Evolutionary conservation across 2,113 vertebrate species (phyloP).

Genomic region (human): DNA sequence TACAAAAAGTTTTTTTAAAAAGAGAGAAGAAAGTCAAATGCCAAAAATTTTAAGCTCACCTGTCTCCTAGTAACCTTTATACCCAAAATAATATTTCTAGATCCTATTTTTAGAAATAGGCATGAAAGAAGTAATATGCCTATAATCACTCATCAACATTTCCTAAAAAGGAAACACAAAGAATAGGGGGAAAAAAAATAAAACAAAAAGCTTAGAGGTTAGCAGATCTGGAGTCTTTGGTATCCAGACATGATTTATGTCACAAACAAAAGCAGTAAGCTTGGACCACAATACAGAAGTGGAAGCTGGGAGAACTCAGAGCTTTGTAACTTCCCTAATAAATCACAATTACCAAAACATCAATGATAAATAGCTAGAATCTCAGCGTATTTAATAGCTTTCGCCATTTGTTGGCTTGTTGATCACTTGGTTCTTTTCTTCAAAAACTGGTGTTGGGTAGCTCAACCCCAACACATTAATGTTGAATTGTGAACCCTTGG

Average conservation of each 20-base stretch:
- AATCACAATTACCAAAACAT: conserved; percentile 77
- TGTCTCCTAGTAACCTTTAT: neutral
- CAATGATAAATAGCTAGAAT: conserved; percentile 70
- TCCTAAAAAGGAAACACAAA: conserved; percentile 48
- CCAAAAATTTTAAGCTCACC: neutral
- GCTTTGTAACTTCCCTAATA: conserved; percentile 54
- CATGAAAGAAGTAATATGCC: neutral
- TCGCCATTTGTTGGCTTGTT: conserved; percentile 29
- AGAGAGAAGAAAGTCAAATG: neutral
- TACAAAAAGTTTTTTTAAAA: neutral
- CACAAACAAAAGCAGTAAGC: conserved; percentile 29
- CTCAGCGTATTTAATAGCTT: conserved; percentile 57
- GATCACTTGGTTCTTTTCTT: neutral
- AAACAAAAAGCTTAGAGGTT: conserved; percentile 22
- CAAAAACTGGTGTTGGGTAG: neutral
- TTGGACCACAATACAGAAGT: conserved; percentile 35
- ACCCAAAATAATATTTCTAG: neutral
- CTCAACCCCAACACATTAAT: neutral
- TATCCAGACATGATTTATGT: conserved; percentile 72
- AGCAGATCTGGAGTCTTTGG: neutral
- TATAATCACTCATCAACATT: neutral
- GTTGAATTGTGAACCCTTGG: conserved; percentile 45
- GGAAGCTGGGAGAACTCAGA: conserved; percentile 58
- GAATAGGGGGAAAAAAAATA: neutral
- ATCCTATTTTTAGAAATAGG: neutral